Base-by-base conservation (phyloP, 2,888 invertebrate species). In the Hanleya hanleyi region DNA sequence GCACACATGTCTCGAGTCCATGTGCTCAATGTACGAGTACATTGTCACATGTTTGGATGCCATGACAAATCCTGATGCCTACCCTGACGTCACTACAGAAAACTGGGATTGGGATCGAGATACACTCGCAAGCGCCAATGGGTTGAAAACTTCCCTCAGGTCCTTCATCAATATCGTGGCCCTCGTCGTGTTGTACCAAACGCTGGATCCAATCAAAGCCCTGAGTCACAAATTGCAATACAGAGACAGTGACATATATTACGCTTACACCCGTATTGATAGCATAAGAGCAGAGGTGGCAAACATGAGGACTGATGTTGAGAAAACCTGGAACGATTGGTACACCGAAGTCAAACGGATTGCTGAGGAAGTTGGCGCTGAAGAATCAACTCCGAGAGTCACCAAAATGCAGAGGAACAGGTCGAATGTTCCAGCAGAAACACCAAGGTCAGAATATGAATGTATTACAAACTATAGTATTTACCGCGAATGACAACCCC, bases 1-100 rank as follows among this genome's bases (percentile, higher is more conserved):
- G 50, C 65, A 73, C 22, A 37, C 61, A n/a, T 69, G 61, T 62
- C 57, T 26, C 1, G 62, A 61, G 5, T 32, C 18, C 38, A 22
- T 69, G 15, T 69, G 22, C 1, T 26, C 26, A 1, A 5, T 57
- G 61, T 57, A 37, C n/a, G 57, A 47, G 47, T 47, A 47, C 7
- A 47, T 7, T 7, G 7, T 47, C 3, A 47, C 47, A 4, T 47
- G 47, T 47, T 22, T 2, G 7, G 47, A 47, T 47, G 47, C 47
- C 3, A 47, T 47, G 3, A 7, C 7, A 47, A 2, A 47, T 47
- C 47, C 47, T 4, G 2, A 2, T 2, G 3, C 2, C 2, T 47
- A 47, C 7, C 47, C 7, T 2, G 47, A 47, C 2, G 7, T 7
- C 1, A n/a, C 47, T 1, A 4, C 4, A 18, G 47, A 47, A 47